Percentiles rank a stretch among this genome's conserved stretches.
These are phyloP conservation scores for Trichomycterus rosablanca DNA, from an alignment of 2,113 vertebrate species.

Conservation along the genomic window DNA sequence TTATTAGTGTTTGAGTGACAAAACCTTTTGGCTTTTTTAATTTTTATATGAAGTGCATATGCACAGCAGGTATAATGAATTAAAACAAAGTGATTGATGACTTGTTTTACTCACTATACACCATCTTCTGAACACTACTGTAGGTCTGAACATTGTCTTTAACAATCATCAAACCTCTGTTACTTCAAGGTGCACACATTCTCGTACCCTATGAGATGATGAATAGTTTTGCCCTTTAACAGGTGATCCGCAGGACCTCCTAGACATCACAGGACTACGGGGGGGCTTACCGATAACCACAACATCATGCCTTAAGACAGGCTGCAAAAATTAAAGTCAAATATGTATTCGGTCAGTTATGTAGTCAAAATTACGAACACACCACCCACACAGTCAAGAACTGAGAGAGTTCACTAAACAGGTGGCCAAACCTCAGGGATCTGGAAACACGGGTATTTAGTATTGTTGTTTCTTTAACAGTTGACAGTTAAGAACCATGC, in stretches of 20 bases:
- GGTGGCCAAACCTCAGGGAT: no score
- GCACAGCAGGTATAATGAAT: neutral
- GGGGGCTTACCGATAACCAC: slow-evolving; percentile 81
- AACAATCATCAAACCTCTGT: no score
- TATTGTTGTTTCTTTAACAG: no score
- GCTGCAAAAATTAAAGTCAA: slow-evolving; percentile 77
- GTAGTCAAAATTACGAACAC: slow-evolving; percentile 5
- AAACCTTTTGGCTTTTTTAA: no score
- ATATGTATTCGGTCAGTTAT: slow-evolving; percentile 18
- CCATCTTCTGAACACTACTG: no score
- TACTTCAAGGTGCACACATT: slow-evolving; percentile 33
- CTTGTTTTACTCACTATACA: no score
- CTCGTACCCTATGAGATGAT: slow-evolving; percentile 76
- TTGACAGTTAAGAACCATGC: no score
- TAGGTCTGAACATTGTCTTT: no score
- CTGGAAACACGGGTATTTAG: no score
- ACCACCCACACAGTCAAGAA: slow-evolving; percentile 9
- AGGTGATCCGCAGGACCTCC: slow-evolving; percentile 71
- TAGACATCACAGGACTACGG: slow-evolving; percentile 80
- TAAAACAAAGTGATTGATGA: neutral
- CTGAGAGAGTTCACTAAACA: no score
- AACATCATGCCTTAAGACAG: slow-evolving; percentile 68
- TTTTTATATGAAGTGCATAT: neutral
- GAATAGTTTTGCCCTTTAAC: slow-evolving; percentile 71
- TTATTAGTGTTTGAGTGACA: no score